Conservation (phyloP, 2,888 invertebrate species). For the Stenoptilia bipunctidactyla region DNA sequence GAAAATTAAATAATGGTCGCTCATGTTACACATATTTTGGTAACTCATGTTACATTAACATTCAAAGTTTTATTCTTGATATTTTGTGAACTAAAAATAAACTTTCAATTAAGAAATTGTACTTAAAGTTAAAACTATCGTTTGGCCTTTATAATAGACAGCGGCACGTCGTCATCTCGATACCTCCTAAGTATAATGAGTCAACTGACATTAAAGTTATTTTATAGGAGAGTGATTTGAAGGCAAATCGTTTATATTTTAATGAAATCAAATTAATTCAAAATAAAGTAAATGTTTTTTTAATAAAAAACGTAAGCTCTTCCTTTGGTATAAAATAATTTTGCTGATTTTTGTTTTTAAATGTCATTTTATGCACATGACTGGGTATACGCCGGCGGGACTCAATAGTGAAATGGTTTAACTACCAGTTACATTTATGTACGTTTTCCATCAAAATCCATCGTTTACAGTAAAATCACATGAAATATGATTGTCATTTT, state of each 20-base stretch:
- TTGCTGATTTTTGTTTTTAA: slow-evolving; percentile 5
- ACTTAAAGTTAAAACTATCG: too few species aligned
- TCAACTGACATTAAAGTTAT: slow-evolving; percentile 4
- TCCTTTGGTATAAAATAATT: slow-evolving; percentile 4
- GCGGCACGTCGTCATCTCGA: too few species aligned
- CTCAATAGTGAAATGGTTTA: slow-evolving; percentile 4
- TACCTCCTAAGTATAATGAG: slow-evolving; percentile 5
- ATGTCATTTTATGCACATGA: slow-evolving; percentile 4
- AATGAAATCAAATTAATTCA: slow-evolving; percentile 2
- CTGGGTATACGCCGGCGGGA: slow-evolving; percentile 2
- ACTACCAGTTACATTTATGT: too few species aligned
- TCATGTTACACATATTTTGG: too few species aligned
- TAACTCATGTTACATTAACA: too few species aligned
- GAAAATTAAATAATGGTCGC: too few species aligned
- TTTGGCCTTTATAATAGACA: too few species aligned
- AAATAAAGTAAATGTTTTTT: slow-evolving; percentile 1
- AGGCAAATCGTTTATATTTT: slow-evolving; percentile 6
- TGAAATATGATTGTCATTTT: slow-evolving; percentile 1
- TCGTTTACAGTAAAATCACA: not conserved
- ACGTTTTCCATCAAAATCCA: not conserved
- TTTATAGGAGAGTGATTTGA: slow-evolving; percentile 7
- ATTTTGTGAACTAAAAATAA: too few species aligned
- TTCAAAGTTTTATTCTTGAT: too few species aligned
- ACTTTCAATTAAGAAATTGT: too few species aligned
- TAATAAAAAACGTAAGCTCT: slow-evolving; percentile 4